These are phyloP conservation scores for Bos javanicus DNA, from an alignment of 2,113 vertebrate genomes.

Conservation along the genomic window DNA sequence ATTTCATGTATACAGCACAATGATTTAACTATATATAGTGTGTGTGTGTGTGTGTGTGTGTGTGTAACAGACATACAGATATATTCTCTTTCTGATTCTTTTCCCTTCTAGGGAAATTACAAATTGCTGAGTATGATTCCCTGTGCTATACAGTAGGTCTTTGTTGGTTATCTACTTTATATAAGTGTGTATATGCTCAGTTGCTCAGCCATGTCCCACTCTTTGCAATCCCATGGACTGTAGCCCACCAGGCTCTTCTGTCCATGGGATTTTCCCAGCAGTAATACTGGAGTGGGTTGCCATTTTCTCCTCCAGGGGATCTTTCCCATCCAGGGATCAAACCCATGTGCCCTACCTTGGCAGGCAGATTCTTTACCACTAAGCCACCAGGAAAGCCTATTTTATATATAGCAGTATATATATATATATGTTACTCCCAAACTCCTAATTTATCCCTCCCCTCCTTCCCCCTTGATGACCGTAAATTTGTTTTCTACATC, in stretches of 20 bases:
- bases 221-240: neutral
- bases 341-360: neutral
- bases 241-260: neutral
- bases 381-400: neutral
- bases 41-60: neutral
- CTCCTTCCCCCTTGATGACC: neutral
- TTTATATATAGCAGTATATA: neutral
- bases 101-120: neutral
- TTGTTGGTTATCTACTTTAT: neutral
- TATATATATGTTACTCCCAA: neutral
- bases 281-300: neutral
- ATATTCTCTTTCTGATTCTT: neutral
- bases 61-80: neutral
- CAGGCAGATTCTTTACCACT: neutral
- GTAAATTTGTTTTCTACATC: neutral
- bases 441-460: neutral
- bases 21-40: neutral
- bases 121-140: neutral
- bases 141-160: neutral
- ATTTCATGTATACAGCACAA: neutral
- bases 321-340: neutral
- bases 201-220: neutral
- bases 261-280: neutral
- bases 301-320: neutral
- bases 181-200: neutral